A percentile compares a stretch with the other conserved stretches of the same genome.
Evolutionary conservation across 2,797 vertebrate genomes (phyloP).

Genomic region (Remorina albescens): DNA sequence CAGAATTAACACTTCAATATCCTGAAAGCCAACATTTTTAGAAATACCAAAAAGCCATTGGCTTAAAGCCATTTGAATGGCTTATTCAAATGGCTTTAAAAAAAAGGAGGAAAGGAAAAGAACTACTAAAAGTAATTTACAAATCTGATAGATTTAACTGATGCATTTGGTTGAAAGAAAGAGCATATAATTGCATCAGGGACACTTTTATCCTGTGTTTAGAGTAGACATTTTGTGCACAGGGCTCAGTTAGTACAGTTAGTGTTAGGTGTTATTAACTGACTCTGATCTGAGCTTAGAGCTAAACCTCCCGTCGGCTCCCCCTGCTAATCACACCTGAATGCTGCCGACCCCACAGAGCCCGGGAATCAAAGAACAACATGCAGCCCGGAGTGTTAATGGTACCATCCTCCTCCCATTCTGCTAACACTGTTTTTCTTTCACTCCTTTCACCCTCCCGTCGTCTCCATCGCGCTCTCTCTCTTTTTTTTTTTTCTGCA

Average conservation of each 20-base stretch:
- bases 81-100: constrained; percentile 12
- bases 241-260: constrained; percentile 7
- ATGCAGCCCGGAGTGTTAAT: constrained; percentile 61
- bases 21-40: constrained; percentile 34
- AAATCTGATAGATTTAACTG: no score
- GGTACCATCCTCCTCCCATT: constrained; percentile 65
- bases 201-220: constrained; percentile 11
- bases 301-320: constrained; percentile 46
- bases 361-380: constrained; percentile 66
- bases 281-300: constrained; percentile 59
- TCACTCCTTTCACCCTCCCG: constrained; percentile 58
- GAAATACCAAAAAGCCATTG: constrained; percentile 27
- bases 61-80: no score
- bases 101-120: neutral
- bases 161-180: no score
- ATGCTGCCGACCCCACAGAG: constrained; percentile 32
- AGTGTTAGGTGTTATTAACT: constrained; percentile 47
- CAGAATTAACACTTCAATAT: constrained; percentile 45
- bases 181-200: neutral
- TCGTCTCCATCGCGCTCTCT: constrained; percentile 17
- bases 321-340: constrained; percentile 67
- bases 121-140: neutral
- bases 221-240: neutral
- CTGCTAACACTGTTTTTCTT: constrained; percentile 76
- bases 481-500: constrained; percentile 27